Evolutionary conservation across 2,113 vertebrate species (phyloP), one percentile per base, ranked within the genome.

Genomic region (Onychostruthus taczanowskii): DNA sequence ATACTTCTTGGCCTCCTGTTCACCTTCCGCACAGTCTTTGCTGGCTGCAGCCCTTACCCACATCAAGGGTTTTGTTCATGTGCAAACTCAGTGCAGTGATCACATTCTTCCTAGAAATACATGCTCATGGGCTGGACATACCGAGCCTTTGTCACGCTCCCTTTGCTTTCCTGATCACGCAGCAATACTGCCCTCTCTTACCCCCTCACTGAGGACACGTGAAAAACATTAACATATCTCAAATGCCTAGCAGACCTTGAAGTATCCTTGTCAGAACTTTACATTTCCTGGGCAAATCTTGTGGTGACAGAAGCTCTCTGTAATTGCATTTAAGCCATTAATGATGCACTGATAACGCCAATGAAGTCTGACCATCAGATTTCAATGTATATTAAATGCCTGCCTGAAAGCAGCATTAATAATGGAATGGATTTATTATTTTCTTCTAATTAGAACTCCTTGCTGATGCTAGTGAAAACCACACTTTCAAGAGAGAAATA

Each of bases 171-270:
- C 88, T 66, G 69, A 72, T 30, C 77, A 59, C 5, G 41, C 66
- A 94, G 78, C 78, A 79, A 63, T 16, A 72, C 47, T 68, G 52
- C 56, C 64, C 66, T 27, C 28, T 76, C 55, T 31, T n/a, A 55
- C 33, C 22, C 28, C 11, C 9, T 9, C 6, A 12, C 73, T 0
- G 35, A 92, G 76, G 76, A 84, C 92, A 97, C 30, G 76, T 91
- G 91, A 87, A 92, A 97, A 94, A 78, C 89, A 95, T 92, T 96
- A 96, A 89, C 80, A 11, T 68, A 89, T 84, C 62, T 75, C 77
- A 89, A 78, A 89, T 64, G 53, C 77, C 69, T 91, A 91, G 49
- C 61, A 92, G 91, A 94, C 96, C 91, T 95, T 94, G 80, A 92
- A 75, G 62, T 82, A 92, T 58, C 91, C 91, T 94, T 94, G 61